Percentiles rank a stretch among this genome's conserved stretches.
Evolutionary conservation across 2,113 vertebrate genomes (phyloP).

Genomic region (Cynocephalus volans): DNA sequence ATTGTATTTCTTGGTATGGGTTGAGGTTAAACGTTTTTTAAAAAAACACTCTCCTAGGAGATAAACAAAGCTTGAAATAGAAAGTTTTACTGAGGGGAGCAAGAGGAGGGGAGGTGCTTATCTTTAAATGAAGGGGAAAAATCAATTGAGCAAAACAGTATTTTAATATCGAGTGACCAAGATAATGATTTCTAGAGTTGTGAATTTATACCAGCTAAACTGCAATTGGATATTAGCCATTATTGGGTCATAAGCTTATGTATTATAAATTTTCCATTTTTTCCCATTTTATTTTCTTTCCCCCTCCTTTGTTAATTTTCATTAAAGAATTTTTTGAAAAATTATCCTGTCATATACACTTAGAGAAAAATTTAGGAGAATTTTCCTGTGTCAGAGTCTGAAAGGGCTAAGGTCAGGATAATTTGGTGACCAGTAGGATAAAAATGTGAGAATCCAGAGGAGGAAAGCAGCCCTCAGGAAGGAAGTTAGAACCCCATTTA

Average conservation of each 20-base stretch:
- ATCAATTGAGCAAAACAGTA: neutral
- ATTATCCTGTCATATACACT: neutral
- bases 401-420: neutral
- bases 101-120: neutral
- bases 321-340: constrained; percentile 14
- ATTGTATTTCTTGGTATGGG: neutral
- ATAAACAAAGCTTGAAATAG: neutral
- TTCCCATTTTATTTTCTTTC: neutral
- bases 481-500: neutral
- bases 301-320: neutral
- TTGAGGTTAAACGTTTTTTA: neutral
- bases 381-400: neutral
- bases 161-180: constrained; percentile 1
- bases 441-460: neutral
- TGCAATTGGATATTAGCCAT: neutral
- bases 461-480: neutral
- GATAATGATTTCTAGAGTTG: neutral
- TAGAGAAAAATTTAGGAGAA: neutral
- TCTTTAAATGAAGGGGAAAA: neutral
- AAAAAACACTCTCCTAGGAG: neutral
- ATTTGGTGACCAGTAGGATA: neutral
- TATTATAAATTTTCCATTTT: neutral
- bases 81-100: neutral
- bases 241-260: neutral
- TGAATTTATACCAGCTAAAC: neutral